Conservation (phyloP, 2,797 vertebrate genomes). For the Gymnothorax reevesii region DNA sequence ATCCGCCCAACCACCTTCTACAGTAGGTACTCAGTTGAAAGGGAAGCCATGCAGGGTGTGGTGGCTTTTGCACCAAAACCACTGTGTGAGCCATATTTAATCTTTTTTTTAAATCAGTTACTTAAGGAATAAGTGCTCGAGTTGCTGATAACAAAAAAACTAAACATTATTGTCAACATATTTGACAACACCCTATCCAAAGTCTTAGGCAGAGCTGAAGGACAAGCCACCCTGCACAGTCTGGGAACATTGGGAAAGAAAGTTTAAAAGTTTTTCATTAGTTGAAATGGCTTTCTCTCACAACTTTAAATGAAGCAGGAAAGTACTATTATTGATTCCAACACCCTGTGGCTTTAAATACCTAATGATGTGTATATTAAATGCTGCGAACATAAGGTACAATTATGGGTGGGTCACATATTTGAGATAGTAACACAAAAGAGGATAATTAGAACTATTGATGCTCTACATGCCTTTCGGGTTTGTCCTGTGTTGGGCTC, state of each 20-base stretch:
- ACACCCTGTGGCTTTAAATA: background rate
- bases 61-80: background rate
- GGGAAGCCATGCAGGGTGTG: constrained; percentile 1
- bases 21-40: background rate
- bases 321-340: background rate
- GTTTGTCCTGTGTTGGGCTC: background rate
- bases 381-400: background rate
- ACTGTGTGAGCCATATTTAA: background rate
- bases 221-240: background rate
- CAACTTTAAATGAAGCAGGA: background rate
- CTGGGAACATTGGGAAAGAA: background rate
- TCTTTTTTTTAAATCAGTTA: background rate
- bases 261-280: background rate
- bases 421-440: background rate
- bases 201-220: background rate
- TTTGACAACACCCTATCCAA: background rate
- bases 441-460: background rate
- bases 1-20: background rate
- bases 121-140: background rate
- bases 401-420: background rate
- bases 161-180: background rate
- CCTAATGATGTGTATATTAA: background rate
- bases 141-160: background rate
- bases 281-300: background rate
- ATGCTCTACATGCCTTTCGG: background rate